A percentile compares a stretch with the other conserved stretches of the same genome.
phyloP scores from a whole-genome alignment of 2,113 vertebrate species.

The Girardinichthys multiradiatus region DNA sequence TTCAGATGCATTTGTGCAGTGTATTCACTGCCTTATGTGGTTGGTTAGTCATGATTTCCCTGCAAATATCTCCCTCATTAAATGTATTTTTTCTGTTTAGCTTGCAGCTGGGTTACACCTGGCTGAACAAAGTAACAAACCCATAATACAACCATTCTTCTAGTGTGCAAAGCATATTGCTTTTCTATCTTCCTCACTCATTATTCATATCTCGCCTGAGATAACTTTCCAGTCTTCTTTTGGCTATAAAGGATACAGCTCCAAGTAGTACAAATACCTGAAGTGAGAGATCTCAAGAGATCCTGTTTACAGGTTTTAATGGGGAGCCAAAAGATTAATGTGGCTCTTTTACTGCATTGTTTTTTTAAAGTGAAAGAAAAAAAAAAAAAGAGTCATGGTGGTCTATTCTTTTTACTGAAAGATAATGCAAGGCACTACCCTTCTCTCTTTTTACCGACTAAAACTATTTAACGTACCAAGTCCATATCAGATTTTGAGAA shows the following conservation, averaged over 20 bases:
- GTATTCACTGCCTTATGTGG: constrained; percentile 11
- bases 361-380: not conserved
- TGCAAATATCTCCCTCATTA: constrained; percentile 28
- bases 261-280: constrained; percentile 7
- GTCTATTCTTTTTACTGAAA: constrained; percentile 10
- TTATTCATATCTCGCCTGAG: constrained; percentile 10
- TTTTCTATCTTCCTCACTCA: constrained; percentile 24
- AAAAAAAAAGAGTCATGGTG: not conserved
- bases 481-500: constrained; percentile 40
- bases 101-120: constrained; percentile 16
- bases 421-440: constrained; percentile 16
- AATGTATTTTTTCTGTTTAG: constrained; percentile 13
- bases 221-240: constrained; percentile 23
- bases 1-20: not conserved
- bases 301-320: constrained; percentile 16
- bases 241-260: constrained; percentile 4
- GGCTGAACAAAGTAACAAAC: constrained; percentile 18
- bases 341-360: not conserved
- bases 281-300: constrained; percentile 14
- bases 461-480: constrained; percentile 24
- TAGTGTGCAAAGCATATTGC: constrained; percentile 14
- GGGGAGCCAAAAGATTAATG: not conserved
- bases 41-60: constrained; percentile 26
- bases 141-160: constrained; percentile 27
- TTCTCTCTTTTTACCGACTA: constrained; percentile 19